These are phyloP conservation scores for Nansenia antarctica DNA, from an alignment of 2,113 vertebrate species.

Conservation along the genomic window DNA sequence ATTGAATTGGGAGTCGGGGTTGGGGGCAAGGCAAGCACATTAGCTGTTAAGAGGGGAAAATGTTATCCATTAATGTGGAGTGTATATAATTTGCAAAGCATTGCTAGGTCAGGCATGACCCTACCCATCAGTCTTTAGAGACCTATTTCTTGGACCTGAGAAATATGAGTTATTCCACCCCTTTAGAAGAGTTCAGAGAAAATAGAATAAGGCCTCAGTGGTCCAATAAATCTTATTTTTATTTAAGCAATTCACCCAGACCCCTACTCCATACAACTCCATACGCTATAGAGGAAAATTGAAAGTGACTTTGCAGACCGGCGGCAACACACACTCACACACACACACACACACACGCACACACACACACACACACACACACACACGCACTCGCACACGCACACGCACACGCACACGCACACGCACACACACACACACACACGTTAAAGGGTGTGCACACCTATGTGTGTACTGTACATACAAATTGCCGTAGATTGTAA, in stretches of 20 bases:
- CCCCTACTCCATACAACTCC: slow-evolving; percentile 40
- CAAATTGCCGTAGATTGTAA: no score
- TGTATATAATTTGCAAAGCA: slow-evolving; percentile 35
- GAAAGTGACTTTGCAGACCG: slow-evolving; percentile 35
- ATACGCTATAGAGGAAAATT: slow-evolving; percentile 19
- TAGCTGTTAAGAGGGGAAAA: slow-evolving; percentile 24
- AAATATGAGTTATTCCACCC: slow-evolving; percentile 45
- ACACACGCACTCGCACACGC: not conserved
- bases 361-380: not conserved
- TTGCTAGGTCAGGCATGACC: slow-evolving; percentile 23
- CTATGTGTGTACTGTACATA: slow-evolving; percentile 15
- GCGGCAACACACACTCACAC: not conserved
- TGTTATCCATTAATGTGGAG: slow-evolving; percentile 21
- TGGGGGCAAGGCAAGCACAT: not conserved
- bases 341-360: slow-evolving; percentile 1
- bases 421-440: slow-evolving; percentile 33
- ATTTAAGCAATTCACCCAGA: slow-evolving; percentile 39
- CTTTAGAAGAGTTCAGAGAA: slow-evolving; percentile 41
- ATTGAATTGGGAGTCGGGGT: slow-evolving; percentile 2
- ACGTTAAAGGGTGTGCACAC: slow-evolving; percentile 54
- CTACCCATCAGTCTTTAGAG: slow-evolving; percentile 19
- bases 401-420: not conserved
- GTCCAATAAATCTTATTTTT: slow-evolving; percentile 56
- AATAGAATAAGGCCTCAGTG: slow-evolving; percentile 47
- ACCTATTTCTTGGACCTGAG: slow-evolving; percentile 34